These are phyloP conservation scores for Acanthosepion lycidas DNA, from an alignment of 2,888 invertebrate genomes.

Conservation along the genomic window DNA sequence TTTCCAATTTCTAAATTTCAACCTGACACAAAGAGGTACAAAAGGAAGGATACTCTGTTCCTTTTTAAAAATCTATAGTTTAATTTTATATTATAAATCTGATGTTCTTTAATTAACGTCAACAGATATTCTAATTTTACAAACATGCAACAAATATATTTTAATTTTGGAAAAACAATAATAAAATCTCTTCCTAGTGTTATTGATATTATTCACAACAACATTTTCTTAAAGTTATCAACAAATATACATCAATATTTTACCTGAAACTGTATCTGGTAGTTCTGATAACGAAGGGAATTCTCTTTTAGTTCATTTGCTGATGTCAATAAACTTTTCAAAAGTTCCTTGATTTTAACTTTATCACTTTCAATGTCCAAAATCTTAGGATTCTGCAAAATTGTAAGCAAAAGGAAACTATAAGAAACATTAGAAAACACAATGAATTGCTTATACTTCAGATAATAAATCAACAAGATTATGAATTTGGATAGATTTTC, in stretches of 20 bases:
- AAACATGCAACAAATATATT: not conserved
- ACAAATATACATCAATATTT: not conserved
- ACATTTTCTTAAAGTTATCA: too few relatives aligned
- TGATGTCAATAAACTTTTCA: constrained; percentile 81
- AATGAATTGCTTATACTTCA: not conserved
- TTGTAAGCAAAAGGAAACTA: not conserved
- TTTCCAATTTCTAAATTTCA: not conserved
- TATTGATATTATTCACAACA: too few relatives aligned
- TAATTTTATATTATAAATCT: not conserved
- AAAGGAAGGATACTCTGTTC: too few relatives aligned
- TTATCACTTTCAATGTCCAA: constrained; percentile 84
- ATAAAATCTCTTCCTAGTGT: too few relatives aligned
- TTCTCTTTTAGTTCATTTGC: constrained; percentile 81
- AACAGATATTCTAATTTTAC: not conserved
- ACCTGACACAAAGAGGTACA: not conserved
- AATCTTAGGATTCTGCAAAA: constrained; percentile 82
- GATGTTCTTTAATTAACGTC: not conserved
- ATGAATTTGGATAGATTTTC: too few relatives aligned
- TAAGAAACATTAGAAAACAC: not conserved
- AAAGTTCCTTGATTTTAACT: constrained; percentile 80
- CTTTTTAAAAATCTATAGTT: too few relatives aligned
- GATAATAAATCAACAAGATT: too few relatives aligned
- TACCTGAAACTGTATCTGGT: constrained; percentile 90
- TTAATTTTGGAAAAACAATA: too few relatives aligned
- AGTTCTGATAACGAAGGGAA: constrained; percentile 84